These are phyloP conservation scores for Oscheius sp. DNA, from an alignment of 2,888 invertebrate genomes.

Conservation along the genomic window DNA sequence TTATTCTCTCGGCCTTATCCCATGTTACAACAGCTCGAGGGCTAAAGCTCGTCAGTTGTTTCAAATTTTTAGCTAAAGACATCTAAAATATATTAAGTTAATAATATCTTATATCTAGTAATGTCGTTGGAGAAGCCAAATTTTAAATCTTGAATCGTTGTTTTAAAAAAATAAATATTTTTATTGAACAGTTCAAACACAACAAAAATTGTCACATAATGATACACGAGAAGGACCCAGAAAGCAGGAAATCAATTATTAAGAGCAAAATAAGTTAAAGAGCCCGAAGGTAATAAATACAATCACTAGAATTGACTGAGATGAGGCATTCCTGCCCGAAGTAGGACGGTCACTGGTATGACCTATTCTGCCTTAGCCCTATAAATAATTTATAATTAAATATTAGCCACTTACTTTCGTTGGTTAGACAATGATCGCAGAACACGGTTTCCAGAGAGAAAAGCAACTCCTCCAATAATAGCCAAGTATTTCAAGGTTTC, in stretches of 20 bases:
- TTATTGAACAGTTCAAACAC: not conserved
- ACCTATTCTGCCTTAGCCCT: slow-evolving; percentile 17
- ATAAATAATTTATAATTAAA: not conserved
- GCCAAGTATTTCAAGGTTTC: slow-evolving; percentile 88
- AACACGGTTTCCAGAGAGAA: slow-evolving; percentile 90
- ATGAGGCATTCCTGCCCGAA: not conserved
- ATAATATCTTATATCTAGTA: not conserved
- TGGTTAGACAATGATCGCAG: slow-evolving; percentile 72
- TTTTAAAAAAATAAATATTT: slow-evolving; percentile 26
- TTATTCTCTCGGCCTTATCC: slow-evolving; percentile 66
- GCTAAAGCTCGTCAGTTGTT: slow-evolving; percentile 49
- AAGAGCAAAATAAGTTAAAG: slow-evolving; percentile 17
- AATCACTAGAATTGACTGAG: slow-evolving; percentile 27
- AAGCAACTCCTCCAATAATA: slow-evolving; percentile 85
- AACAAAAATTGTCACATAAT: slow-evolving; percentile 18
- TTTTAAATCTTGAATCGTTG: too few species aligned
- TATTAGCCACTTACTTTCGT: slow-evolving; percentile 36
- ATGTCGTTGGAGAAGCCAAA: too few species aligned
- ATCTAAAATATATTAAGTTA: slow-evolving; percentile 15
- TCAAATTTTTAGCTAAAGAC: slow-evolving; percentile 64
- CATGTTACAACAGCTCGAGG: slow-evolving; percentile 62
- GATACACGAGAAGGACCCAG: slow-evolving; percentile 22
- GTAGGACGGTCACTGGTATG: not conserved
- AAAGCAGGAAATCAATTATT: slow-evolving; percentile 17
- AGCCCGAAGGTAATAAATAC: slow-evolving; percentile 25